These are phyloP conservation scores for Nerophis ophidion DNA, from an alignment of 2,113 vertebrate species.

Conservation along the genomic window DNA sequence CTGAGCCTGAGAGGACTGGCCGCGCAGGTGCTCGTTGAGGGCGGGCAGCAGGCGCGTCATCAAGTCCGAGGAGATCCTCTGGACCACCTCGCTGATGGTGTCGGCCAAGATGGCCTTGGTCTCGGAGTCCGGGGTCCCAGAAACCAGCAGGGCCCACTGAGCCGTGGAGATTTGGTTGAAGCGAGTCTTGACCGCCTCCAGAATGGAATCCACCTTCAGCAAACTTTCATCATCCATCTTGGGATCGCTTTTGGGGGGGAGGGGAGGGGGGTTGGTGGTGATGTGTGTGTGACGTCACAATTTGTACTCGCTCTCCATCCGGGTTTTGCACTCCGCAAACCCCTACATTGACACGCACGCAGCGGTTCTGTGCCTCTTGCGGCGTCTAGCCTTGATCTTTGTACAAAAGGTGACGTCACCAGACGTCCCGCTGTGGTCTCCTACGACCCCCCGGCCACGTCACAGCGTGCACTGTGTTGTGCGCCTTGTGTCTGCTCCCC, in stretches of 20 bases:
- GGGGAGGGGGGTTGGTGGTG: too few species aligned
- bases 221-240: background rate
- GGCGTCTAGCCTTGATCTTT: conserved; percentile 2
- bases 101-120: conserved; percentile 5
- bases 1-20: background rate
- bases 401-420: conserved; percentile 6
- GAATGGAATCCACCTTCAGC: background rate
- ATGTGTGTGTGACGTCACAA: too few species aligned
- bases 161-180: conserved; percentile 4
- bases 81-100: conserved; percentile 5
- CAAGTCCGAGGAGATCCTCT: conserved; percentile 4
- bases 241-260: background rate
- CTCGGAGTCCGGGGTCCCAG: conserved; percentile 3
- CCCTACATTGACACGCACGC: background rate
- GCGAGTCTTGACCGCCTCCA: background rate
- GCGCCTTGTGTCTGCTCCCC: background rate
- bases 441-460: background rate
- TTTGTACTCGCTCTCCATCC: too few species aligned
- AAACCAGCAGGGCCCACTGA: conserved; percentile 6
- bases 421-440: background rate
- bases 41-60: conserved; percentile 3
- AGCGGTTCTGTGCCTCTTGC: too few species aligned
- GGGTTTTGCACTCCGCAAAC: too few species aligned
- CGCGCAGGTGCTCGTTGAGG: background rate
- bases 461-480: conserved; percentile 5